A percentile compares a stretch with the other conserved stretches of the same genome.
Conservation (phyloP, 2,888 invertebrate genomes). For the Perizoma affinitatum region DNA sequence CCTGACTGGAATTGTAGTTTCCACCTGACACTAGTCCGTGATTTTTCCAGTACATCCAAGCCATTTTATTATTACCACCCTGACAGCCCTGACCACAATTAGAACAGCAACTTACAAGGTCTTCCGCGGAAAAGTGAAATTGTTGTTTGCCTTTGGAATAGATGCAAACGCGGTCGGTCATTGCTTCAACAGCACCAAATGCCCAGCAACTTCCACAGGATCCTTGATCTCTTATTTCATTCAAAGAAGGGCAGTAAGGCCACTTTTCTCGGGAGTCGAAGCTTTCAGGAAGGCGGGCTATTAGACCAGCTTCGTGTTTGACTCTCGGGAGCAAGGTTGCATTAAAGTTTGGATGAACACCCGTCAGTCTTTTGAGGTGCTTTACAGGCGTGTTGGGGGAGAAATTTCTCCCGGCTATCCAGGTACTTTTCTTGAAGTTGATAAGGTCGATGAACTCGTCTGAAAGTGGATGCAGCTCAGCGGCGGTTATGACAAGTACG, state of each 20-base stretch:
- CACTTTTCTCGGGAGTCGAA: conserved; percentile 93
- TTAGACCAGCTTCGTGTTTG: conserved; percentile 58
- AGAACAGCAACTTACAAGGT: conserved; percentile 92
- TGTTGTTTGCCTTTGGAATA: conserved; percentile 88
- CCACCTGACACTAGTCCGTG: conserved; percentile 95
- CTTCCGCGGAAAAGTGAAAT: conserved; percentile 92
- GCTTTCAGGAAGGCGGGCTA: conserved; percentile 86
- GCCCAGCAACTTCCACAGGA: conserved; percentile 98
- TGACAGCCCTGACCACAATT: conserved; percentile 92
- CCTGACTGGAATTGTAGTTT: conserved; percentile 89
- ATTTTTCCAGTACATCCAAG: conserved; percentile 94
- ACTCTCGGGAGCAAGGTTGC: conserved; percentile 74
- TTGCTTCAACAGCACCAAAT: conserved; percentile 95
- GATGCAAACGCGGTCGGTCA: conserved; percentile 95
- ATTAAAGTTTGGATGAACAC: conserved; percentile 86
- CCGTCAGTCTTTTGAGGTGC: conserved; percentile 88
- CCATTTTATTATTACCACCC: conserved; percentile 91
- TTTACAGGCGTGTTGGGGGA: conserved; percentile 80
- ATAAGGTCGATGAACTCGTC: conserved; percentile 89
- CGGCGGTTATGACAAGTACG: conserved; percentile 49
- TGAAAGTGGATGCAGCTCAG: conserved; percentile 83
- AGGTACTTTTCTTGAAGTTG: conserved; percentile 86
- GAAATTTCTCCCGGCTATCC: conserved; percentile 93
- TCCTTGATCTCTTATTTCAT: conserved; percentile 93
- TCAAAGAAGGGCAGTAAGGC: conserved; percentile 93